Percentiles rank a stretch among this genome's conserved stretches.
Evolutionary conservation across 64 coral and sea anemone genomes (phyloP).

Genomic region (Dendronephthya gigantea): DNA sequence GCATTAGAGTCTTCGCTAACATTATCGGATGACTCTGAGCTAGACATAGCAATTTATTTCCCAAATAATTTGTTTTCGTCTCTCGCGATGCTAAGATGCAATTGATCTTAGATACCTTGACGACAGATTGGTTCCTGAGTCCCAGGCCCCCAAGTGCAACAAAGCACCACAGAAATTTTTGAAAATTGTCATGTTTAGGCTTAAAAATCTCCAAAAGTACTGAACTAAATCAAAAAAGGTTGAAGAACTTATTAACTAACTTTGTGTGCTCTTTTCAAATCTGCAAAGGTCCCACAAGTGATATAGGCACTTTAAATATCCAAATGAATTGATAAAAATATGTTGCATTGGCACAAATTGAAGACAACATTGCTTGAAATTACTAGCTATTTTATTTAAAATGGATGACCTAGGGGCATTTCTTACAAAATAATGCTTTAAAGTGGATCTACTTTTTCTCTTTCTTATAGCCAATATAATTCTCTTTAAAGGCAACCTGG

Average conservation of each 20-base stretch:
- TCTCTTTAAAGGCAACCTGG: too few relatives aligned
- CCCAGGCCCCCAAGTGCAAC: background rate
- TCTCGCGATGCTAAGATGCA: background rate
- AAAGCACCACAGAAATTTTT: too few relatives aligned
- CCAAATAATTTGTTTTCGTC: background rate
- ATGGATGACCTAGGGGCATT: too few relatives aligned
- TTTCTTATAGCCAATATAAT: too few relatives aligned
- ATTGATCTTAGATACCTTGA: background rate
- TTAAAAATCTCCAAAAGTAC: background rate
- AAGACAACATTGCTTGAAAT: too few relatives aligned
- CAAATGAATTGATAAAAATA: too few relatives aligned
- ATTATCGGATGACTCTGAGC: background rate
- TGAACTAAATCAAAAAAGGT: background rate
- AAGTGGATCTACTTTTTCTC: too few relatives aligned
- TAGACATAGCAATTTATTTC: background rate
- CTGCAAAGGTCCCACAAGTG: background rate
- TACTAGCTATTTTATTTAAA: too few relatives aligned
- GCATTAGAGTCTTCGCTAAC: background rate
- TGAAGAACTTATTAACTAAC: background rate
- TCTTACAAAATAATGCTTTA: too few relatives aligned
- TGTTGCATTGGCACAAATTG: too few relatives aligned
- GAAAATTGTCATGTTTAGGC: background rate
- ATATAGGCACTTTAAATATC: slow-evolving; percentile 20
- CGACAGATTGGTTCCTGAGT: background rate
- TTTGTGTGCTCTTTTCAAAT: slow-evolving; percentile 1